A percentile compares a stretch with the other conserved stretches of the same genome.
phyloP scores from a whole-genome alignment of 2,797 vertebrate species.

The Odontamblyopus lacepedii region DNA sequence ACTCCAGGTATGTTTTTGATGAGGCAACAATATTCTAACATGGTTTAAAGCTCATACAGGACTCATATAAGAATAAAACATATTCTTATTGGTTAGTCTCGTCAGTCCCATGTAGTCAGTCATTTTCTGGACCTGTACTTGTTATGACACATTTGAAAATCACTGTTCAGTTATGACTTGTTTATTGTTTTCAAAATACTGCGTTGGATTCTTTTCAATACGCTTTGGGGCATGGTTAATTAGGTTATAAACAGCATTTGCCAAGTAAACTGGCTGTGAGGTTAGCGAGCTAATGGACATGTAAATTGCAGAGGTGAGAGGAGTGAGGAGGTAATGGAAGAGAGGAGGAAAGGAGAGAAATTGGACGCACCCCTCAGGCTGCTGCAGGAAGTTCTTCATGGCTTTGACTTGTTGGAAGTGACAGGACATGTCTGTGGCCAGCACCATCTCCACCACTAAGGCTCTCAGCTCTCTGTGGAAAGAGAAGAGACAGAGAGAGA shows the following conservation, averaged over 20 bases:
- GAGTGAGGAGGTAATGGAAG: background rate
- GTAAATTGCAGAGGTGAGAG: constrained; percentile 22
- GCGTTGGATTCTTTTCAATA: constrained; percentile 7
- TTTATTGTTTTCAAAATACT: background rate
- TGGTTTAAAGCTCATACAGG: too few species aligned
- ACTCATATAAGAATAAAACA: too few species aligned
- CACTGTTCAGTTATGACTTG: background rate
- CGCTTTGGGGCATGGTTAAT: constrained; percentile 42
- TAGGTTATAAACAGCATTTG: constrained; percentile 43
- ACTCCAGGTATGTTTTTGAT: too few species aligned
- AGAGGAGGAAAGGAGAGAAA: background rate
- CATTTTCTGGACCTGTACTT: background rate
- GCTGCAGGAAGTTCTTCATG: constrained; percentile 96
- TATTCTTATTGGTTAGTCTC: background rate
- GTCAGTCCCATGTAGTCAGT: background rate
- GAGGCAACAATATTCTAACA: too few species aligned
- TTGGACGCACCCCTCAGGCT: constrained; percentile 91
- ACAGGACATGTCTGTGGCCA: constrained; percentile 98
- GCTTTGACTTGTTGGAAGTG: constrained; percentile 98
- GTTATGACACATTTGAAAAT: background rate
- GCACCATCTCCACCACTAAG: constrained; percentile 96
- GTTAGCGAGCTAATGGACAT: constrained; percentile 36
- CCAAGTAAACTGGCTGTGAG: constrained; percentile 27
- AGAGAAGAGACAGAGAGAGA: background rate
- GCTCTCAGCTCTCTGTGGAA: constrained; percentile 89